Percentiles rank a stretch among this genome's conserved stretches.
phyloP scores from a whole-genome alignment of 2,888 invertebrate species.

The Tetragonula carbonaria region DNA sequence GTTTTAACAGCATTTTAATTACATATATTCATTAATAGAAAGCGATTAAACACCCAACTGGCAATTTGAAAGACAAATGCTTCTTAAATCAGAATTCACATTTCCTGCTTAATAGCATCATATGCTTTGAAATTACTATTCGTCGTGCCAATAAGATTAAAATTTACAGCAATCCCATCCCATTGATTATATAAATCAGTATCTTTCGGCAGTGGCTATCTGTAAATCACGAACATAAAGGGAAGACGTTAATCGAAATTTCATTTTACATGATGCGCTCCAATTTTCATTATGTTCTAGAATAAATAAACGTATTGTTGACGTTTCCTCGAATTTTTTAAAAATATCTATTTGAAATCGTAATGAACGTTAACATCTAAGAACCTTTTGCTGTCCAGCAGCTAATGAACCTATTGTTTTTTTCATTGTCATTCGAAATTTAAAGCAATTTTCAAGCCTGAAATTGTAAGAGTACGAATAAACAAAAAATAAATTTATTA shows the following conservation, averaged over 20 bases:
- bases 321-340: constrained; percentile 5
- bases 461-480: constrained; percentile 18
- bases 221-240: constrained; percentile 47
- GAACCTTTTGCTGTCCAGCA: constrained; percentile 66
- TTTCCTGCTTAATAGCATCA: constrained; percentile 30
- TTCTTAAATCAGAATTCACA: constrained; percentile 46
- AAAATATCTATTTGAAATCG: constrained; percentile 20
- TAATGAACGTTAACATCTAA: constrained; percentile 35
- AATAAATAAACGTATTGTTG: constrained; percentile 29
- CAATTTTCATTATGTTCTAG: constrained; percentile 17
- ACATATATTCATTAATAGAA: constrained; percentile 44
- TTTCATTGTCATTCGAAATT: constrained; percentile 33
- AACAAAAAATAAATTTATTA: constrained; percentile 33
- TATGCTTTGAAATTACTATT: constrained; percentile 37
- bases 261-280: constrained; percentile 1
- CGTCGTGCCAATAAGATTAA: constrained; percentile 55
- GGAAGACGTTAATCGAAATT: constrained; percentile 52
- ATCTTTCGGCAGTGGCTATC: constrained; percentile 43
- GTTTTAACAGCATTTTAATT: constrained; percentile 34
- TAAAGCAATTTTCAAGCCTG: constrained; percentile 9
- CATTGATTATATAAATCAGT: constrained; percentile 18
- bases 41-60: constrained; percentile 41
- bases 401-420: constrained; percentile 50
- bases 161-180: constrained; percentile 21
- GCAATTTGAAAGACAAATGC: constrained; percentile 55